Conservation (phyloP, 2,113 vertebrate genomes). For the Ifrita kowaldi region DNA sequence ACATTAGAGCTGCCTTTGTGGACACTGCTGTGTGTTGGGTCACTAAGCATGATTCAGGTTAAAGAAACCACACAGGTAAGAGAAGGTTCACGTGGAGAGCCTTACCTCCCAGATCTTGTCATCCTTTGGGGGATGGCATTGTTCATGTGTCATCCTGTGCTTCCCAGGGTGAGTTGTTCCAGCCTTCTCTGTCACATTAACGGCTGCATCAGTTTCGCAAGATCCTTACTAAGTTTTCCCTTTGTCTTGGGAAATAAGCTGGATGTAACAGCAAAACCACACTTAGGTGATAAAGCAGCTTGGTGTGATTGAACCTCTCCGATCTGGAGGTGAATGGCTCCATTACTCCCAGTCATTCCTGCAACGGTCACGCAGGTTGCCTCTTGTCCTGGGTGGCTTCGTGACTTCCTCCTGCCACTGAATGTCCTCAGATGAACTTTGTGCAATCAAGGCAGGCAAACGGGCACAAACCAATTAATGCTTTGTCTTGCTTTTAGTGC, state of each 20-base stretch:
- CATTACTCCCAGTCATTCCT: background rate
- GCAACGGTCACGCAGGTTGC: background rate
- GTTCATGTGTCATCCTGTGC: background rate
- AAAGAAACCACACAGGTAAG: background rate
- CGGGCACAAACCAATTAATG: background rate
- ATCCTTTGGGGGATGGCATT: background rate
- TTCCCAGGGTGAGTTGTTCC: background rate
- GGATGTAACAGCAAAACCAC: background rate
- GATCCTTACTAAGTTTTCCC: background rate
- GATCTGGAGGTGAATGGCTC: background rate
- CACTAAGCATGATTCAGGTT: background rate
- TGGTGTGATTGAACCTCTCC: background rate
- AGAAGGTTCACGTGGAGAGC: background rate
- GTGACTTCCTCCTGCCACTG: background rate
- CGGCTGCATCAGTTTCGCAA: background rate
- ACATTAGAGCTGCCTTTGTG: background rate
- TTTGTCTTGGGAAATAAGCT: background rate
- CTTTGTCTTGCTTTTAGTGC: background rate
- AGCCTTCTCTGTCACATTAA: background rate
- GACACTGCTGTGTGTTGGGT: background rate
- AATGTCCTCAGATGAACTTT: slow-evolving; percentile 24
- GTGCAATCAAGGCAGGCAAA: background rate
- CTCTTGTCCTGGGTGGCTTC: background rate
- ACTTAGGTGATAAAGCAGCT: background rate
- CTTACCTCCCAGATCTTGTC: background rate